Evolutionary conservation across 2,888 invertebrate species (phyloP), one percentile per base, ranked within the genome.

Genomic region (Plebejus anna): DNA sequence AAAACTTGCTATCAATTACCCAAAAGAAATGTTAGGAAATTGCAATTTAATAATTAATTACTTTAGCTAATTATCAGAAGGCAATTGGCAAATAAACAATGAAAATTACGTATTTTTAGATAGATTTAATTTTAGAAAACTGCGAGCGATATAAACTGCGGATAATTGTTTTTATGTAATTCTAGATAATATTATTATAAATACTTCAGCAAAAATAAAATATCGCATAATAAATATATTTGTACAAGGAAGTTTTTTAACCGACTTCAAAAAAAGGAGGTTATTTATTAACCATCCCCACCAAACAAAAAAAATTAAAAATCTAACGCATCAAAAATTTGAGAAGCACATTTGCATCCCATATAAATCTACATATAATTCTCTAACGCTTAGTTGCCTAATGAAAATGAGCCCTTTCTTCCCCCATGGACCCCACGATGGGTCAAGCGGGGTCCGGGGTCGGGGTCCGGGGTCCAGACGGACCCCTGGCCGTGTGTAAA

Each of bases 371-470:
- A 89, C 85, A 84, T 87, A 87, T 84, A 86, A 84, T 85, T 82
- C 82, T 82, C 82, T 82, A 83, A 86, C 85, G 87, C 86, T 86
- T 86, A 87, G 87, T 86, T 86, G 88, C 88, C 88, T 92, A 93
- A 93, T 93, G 92, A 92, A 93, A 92, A 91, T 90, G 91, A 92
- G 90, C 93, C 92, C 91, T 92, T 92, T 92, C 92, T 92, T 92
- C 89, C 76, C 76, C 76, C 42, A 59, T 82, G 83, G 82, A 82
- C 81, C 82, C 82, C 78, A 83, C 85, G 90, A 90, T 89, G 66
- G 66, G 66, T 66, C 66, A 66, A 66, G 66, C 66, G 66, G 66
- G 66, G 66, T 66, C 66, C 36, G 66, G 66, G 66, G 22, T 28
- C 66, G 66, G 66, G 32, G 66, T 66, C 32, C 66, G 66, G 66